Conservation (phyloP, 2,888 invertebrate genomes). For the Mesoligia furuncula region DNA sequence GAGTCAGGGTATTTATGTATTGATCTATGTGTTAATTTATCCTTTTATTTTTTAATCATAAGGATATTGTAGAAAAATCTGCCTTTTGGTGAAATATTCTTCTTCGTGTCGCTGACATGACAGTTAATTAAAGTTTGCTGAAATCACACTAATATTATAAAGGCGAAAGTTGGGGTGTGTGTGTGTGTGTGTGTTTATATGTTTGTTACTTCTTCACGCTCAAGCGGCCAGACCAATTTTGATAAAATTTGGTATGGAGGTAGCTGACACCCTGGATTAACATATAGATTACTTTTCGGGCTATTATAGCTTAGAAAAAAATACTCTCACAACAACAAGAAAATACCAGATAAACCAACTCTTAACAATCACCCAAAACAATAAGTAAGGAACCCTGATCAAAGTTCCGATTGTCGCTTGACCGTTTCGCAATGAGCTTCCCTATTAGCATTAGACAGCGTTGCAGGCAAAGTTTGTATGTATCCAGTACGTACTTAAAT, state of each 20-base stretch:
- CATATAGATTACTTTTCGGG: no score
- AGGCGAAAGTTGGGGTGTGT: no score
- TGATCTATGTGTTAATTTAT: not conserved
- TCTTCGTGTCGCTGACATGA: not conserved
- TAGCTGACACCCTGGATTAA: no score
- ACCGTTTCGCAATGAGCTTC: constrained; percentile 29
- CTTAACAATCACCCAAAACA: not conserved
- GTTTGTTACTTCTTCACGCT: no score
- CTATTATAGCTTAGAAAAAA: no score
- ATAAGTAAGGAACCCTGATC: constrained; percentile 20
- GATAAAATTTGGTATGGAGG: no score
- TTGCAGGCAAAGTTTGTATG: constrained; percentile 30
- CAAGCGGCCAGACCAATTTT: no score
- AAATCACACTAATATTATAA: no score
- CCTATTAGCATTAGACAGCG: constrained; percentile 55
- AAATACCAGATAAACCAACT: not conserved
- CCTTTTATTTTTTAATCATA: not conserved
- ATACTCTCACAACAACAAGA: not conserved
- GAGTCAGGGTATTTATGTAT: not conserved
- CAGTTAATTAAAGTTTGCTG: not conserved
- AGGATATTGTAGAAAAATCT: not conserved
- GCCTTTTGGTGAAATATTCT: not conserved
- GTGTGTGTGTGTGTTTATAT: no score
- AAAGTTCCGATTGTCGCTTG: constrained; percentile 9
- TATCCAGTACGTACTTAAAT: constrained; percentile 4